Evolutionary conservation across 2,797 vertebrate genomes (phyloP), one percentile per base, ranked within the genome.

Genomic region (Pantherophis alleghaniensis): DNA sequence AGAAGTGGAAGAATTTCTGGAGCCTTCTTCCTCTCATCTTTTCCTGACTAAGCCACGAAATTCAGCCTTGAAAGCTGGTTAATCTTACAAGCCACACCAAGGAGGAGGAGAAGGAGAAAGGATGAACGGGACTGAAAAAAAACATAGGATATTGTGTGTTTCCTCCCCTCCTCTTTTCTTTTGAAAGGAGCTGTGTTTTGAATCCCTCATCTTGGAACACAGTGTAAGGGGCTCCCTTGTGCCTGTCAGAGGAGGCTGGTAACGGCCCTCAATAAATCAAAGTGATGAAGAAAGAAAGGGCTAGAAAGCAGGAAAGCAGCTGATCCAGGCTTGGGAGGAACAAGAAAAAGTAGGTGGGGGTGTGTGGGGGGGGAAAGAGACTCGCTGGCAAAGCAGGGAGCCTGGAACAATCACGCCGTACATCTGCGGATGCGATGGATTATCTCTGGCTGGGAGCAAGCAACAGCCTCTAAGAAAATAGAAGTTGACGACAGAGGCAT

Each of bases 241-340:
- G 93, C 93, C 0, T 1, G 22, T 0, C 18, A 88, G 92, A 93
- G 42, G 69, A 79, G 69, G 18, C 69, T 79, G 32, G 69, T 22
- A 22, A 42, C 0, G 0, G 10, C 28, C 88, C 0, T 55, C 94
- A 7, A 88, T 95, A 93, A 95, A 95, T 95, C 94, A 93, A 91
- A 93, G 90, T 87, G 95, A 96, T 94, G 89, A 63, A 94, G 95
- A 87, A 63, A 94, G 95, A 87, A 92, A 24, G 92, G 95, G 87
- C 95, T 92, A 2, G 94, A 83, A 93, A 87, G 91, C 26, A 0
- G 0, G 93, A 87, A 51, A 22, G 92, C 89, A 94, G 95, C 94
- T 60, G 94, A 96, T 94, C 94, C 20, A 0, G 89, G 74, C 88
- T 11, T 93, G 13, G n/a, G 93, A 91, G 89, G 53, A 90, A 51